A percentile compares a stretch with the other conserved stretches of the same genome.
Conservation (phyloP, 2,888 invertebrate species). For the Nemapogon koenigi region DNA sequence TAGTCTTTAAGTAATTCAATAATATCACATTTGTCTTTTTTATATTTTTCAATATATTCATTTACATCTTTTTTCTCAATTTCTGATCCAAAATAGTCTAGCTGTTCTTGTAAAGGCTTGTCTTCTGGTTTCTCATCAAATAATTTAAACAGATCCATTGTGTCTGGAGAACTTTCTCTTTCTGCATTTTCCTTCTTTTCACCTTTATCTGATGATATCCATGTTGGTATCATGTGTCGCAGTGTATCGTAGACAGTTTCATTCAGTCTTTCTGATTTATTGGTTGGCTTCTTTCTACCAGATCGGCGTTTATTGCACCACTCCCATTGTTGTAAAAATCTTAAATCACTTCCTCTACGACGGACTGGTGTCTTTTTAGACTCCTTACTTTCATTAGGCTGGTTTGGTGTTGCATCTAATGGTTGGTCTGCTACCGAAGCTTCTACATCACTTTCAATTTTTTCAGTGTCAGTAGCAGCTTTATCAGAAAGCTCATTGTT, state of each 20-base stretch:
- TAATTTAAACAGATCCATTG: constrained; percentile 67
- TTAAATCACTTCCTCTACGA: constrained; percentile 75
- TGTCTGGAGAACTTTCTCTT: constrained; percentile 67
- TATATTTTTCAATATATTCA: constrained; percentile 66
- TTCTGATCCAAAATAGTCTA: constrained; percentile 71
- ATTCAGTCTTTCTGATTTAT: constrained; percentile 63
- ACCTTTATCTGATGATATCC: constrained; percentile 52
- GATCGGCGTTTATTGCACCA: constrained; percentile 72
- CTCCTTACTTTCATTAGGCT: constrained; percentile 38
- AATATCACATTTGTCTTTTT: constrained; percentile 61
- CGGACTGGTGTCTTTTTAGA: constrained; percentile 61
- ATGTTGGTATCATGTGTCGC: constrained; percentile 69
- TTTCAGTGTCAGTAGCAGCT: constrained; percentile 38
- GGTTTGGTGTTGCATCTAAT: constrained; percentile 20
- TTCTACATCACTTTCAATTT: constrained; percentile 42
- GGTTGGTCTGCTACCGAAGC: constrained; percentile 25
- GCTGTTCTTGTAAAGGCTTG: constrained; percentile 18
- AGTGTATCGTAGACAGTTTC: constrained; percentile 73
- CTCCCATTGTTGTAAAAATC: constrained; percentile 78
- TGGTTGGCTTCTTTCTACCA: constrained; percentile 53
- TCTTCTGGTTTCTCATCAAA: constrained; percentile 52
- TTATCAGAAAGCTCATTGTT: constrained; percentile 51
- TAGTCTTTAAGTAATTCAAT: constrained; percentile 68
- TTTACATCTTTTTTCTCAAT: constrained; percentile 70
- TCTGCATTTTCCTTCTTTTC: constrained; percentile 45